Conservation (phyloP, 2,113 vertebrate species). For the Anolis carolinensis region DNA sequence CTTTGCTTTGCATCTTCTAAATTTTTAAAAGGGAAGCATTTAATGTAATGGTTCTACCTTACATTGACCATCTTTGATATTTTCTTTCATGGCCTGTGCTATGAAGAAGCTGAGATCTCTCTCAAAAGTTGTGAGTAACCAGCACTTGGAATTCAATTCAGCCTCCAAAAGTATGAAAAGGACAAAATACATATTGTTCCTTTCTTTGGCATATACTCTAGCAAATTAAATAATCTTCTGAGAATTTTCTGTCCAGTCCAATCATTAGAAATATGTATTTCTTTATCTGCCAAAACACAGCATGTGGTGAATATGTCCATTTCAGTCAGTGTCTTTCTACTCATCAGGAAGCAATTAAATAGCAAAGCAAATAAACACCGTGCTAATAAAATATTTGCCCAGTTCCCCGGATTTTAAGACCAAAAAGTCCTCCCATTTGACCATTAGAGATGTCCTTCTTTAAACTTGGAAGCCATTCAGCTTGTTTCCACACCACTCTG, state of each 20-base stretch:
- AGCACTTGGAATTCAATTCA: too few relatives aligned
- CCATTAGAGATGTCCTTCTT: constrained; percentile 58
- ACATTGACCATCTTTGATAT: too few relatives aligned
- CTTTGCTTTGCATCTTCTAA: too few relatives aligned
- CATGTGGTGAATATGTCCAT: neutral
- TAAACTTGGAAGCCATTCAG: constrained; percentile 67
- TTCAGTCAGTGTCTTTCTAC: neutral
- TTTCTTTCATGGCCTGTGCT: neutral
- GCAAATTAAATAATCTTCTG: neutral
- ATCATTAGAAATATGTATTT: neutral
- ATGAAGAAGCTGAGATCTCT: neutral
- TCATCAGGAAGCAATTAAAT: neutral
- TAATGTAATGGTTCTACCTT: too few relatives aligned
- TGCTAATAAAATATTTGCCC: fast-evolving
- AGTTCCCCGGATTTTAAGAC: neutral
- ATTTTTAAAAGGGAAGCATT: too few relatives aligned
- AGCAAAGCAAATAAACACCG: fast-evolving
- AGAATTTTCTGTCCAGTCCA: neutral
- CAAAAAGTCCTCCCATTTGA: constrained; percentile 50
- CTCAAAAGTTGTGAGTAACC: neutral
- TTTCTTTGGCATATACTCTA: neutral
- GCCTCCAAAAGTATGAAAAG: neutral
- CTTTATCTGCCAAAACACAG: neutral
- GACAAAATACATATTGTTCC: neutral
- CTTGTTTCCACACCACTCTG: constrained; percentile 70